Evolutionary conservation across 1,140 invertebrate genomes (phyloP).

Genomic region (Drosophila nigromelanica): DNA sequence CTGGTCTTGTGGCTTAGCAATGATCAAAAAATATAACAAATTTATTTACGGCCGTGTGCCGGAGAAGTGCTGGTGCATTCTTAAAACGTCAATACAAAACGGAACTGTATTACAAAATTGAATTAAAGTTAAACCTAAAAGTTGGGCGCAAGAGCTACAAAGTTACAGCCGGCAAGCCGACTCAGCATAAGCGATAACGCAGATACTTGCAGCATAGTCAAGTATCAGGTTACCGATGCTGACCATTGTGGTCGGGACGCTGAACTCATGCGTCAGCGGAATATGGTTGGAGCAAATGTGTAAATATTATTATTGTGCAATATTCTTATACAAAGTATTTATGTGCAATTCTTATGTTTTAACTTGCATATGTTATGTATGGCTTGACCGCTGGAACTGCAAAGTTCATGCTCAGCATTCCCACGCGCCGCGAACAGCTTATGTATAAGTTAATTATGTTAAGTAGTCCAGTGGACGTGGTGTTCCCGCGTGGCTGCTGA

Average conservation of each 20-base stretch:
- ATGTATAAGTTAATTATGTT: not conserved
- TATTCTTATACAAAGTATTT: not conserved
- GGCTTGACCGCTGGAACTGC: no score
- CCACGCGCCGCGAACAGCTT: no score
- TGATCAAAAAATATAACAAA: no score
- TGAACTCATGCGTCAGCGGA: constrained; percentile 14
- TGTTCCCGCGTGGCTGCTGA: not conserved
- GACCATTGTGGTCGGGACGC: constrained; percentile 1
- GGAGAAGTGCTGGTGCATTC: no score
- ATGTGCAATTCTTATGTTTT: not conserved
- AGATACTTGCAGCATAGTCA: constrained; percentile 8
- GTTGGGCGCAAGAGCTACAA: not conserved
- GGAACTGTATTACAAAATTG: no score
- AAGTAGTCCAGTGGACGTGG: not conserved
- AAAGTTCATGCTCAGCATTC: no score
- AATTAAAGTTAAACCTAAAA: not conserved
- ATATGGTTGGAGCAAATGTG: not conserved
- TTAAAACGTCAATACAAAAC: no score
- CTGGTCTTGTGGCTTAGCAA: no score
- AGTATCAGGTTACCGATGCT: constrained; percentile 17
- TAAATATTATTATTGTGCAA: not conserved
- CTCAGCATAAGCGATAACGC: constrained; percentile 9
- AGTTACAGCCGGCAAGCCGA: not conserved
- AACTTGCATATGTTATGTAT: no score
- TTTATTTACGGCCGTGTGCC: no score